Percentiles rank a stretch among this genome's conserved stretches.
phyloP scores from a whole-genome alignment of 2,113 vertebrate genomes.

The Passer montanus region DNA sequence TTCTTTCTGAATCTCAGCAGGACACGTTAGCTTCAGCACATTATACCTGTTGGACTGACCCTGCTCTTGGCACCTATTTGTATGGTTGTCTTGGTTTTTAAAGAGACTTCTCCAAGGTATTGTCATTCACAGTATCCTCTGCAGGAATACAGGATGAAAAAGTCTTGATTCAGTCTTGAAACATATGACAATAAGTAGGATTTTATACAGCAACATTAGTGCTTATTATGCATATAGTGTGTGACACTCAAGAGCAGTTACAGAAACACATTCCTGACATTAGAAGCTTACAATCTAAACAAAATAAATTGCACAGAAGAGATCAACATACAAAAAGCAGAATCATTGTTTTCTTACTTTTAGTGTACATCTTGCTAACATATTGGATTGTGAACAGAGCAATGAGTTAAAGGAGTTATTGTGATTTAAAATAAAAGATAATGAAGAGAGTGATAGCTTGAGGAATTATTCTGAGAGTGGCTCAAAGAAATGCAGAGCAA shows the following conservation, averaged over 20 bases:
- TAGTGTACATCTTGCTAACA: not conserved
- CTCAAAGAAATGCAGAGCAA: not conserved
- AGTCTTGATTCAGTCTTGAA: not conserved
- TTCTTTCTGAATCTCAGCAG: not conserved
- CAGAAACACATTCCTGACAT: not conserved
- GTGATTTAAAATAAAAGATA: not conserved
- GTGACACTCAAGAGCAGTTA: not conserved
- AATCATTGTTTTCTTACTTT: not conserved
- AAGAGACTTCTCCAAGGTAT: not conserved
- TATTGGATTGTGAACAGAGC: not conserved
- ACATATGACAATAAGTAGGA: not conserved
- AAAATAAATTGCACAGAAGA: not conserved
- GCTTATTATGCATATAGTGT: not conserved
- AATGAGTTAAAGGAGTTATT: not conserved
- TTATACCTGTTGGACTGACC: not conserved
- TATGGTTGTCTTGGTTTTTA: not conserved
- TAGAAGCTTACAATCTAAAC: not conserved
- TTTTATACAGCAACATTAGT: not conserved
- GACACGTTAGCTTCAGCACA: not conserved
- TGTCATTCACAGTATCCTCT: not conserved
- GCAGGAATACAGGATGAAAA: not conserved
- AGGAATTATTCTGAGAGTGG: not conserved
- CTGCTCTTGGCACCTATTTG: not conserved
- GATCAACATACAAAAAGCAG: not conserved
- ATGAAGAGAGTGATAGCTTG: not conserved